Conservation (phyloP, 1,140 invertebrate species). For the Bombyx mandarina region DNA sequence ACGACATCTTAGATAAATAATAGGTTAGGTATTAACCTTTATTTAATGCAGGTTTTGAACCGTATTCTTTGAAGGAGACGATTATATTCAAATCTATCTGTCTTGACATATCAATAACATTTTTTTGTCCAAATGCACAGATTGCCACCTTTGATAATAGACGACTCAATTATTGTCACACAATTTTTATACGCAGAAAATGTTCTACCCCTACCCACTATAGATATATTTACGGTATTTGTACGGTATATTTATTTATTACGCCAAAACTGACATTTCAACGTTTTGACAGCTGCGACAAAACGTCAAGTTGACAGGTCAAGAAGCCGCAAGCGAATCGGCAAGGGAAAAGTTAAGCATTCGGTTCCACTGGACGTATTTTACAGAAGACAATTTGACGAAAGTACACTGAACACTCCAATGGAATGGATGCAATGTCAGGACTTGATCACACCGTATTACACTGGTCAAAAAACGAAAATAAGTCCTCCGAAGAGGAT, state of each 20-base stretch:
- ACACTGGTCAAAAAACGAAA: slow-evolving; percentile 24
- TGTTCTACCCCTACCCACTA: no score
- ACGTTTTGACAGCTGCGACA: not conserved
- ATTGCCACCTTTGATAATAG: no score
- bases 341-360: slow-evolving; percentile 7
- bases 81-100: no score
- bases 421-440: slow-evolving; percentile 30
- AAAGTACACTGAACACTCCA: slow-evolving; percentile 9
- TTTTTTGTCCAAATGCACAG: no score
- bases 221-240: no score
- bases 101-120: no score
- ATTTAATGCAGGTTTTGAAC: no score
- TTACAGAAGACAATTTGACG: slow-evolving; percentile 23
- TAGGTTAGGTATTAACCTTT: no score
- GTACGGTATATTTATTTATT: not conserved
- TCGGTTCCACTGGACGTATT: slow-evolving; percentile 28
- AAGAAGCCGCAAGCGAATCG: slow-evolving; percentile 2
- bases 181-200: no score
- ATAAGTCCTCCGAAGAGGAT: slow-evolving; percentile 13
- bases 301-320: not conserved
- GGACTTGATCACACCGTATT: slow-evolving; percentile 30
- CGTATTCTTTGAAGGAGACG: no score
- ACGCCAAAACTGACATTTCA: not conserved
- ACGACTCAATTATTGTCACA: no score
- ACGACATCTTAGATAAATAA: no score